Conservation (phyloP, 1,140 invertebrate species). For the Caerostris extrusa region DNA sequence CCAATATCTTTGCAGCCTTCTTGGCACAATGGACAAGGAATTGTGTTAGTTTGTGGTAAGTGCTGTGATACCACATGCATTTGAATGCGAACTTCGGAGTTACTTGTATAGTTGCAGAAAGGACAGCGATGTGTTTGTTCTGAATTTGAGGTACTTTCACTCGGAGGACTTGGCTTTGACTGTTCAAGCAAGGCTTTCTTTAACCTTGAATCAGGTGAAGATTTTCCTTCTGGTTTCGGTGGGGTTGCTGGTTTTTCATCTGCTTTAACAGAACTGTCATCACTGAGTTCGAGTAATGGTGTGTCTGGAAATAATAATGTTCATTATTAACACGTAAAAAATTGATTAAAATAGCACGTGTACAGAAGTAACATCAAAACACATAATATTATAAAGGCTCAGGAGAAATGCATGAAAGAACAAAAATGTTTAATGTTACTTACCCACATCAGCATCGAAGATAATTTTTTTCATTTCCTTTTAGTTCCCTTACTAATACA, state of each 20-base stretch:
- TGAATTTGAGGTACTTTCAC: constrained; percentile 80
- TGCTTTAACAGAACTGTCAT: constrained; percentile 46
- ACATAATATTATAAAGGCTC: neutral
- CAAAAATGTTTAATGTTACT: constrained; percentile 20
- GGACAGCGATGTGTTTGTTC: constrained; percentile 77
- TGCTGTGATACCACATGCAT: constrained; percentile 87
- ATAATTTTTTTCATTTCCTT: constrained; percentile 79
- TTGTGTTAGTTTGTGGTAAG: constrained; percentile 79
- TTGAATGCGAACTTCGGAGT: constrained; percentile 85
- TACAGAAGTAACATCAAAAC: too few species aligned
- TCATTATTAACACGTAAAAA: too few species aligned
- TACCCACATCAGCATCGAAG: constrained; percentile 78
- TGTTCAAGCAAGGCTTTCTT: constrained; percentile 83
- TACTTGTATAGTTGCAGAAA: constrained; percentile 77
- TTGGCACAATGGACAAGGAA: constrained; percentile 93
- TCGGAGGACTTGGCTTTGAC: constrained; percentile 86
- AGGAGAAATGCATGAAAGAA: neutral
- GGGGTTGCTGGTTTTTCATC: constrained; percentile 54
- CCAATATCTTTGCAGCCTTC: constrained; percentile 90
- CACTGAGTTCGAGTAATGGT: constrained; percentile 57
- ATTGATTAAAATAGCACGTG: too few species aligned
- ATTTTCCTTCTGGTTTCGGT: constrained; percentile 59
- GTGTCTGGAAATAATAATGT: constrained; percentile 63
- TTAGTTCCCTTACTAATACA: constrained; percentile 80
- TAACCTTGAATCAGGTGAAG: constrained; percentile 77